phyloP scores from a whole-genome alignment of 2,888 invertebrate species.

The Spodoptera exigua region DNA sequence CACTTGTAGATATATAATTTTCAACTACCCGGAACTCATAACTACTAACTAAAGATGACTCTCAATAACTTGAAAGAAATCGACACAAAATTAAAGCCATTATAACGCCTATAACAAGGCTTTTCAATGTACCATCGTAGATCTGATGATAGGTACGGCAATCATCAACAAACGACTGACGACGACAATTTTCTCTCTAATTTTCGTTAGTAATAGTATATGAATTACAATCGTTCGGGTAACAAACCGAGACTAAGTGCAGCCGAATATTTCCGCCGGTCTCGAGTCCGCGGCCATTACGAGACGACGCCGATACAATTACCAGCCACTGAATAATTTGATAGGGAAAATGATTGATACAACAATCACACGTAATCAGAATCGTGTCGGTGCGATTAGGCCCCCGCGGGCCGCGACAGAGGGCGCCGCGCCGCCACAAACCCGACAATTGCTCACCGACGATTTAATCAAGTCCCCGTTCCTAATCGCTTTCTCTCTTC shows the following conservation, averaged over 20 bases:
- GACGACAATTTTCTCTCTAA: constrained; percentile 77
- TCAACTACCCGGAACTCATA: constrained; percentile 1
- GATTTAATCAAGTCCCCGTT: constrained; percentile 84
- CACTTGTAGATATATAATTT: constrained; percentile 6
- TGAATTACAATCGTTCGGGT: constrained; percentile 83
- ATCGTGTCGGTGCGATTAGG: constrained; percentile 86
- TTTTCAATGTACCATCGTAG: constrained; percentile 52
- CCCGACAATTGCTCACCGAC: constrained; percentile 80
- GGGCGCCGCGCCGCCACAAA: constrained; percentile 69
- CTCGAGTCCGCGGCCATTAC: constrained; percentile 75
- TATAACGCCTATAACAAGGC: constrained; percentile 45
- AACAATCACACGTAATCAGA: constrained; percentile 87
- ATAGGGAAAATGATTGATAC: constrained; percentile 89
- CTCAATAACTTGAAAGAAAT: constrained; percentile 25
- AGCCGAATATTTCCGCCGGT: constrained; percentile 81
- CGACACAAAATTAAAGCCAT: constrained; percentile 31
- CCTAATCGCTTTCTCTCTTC: constrained; percentile 86
- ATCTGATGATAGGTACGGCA: constrained; percentile 55
- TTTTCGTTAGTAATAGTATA: constrained; percentile 81
- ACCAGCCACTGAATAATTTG: constrained; percentile 88
- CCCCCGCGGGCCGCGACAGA: constrained; percentile 71
- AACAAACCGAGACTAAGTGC: constrained; percentile 88
- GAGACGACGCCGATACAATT: constrained; percentile 83
- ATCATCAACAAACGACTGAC: constrained; percentile 62
- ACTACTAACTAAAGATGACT: constrained; percentile 6